Percentiles rank a stretch among this genome's conserved stretches.
Evolutionary conservation across 2,797 vertebrate genomes (phyloP).

Genomic region (Xenops minutus): DNA sequence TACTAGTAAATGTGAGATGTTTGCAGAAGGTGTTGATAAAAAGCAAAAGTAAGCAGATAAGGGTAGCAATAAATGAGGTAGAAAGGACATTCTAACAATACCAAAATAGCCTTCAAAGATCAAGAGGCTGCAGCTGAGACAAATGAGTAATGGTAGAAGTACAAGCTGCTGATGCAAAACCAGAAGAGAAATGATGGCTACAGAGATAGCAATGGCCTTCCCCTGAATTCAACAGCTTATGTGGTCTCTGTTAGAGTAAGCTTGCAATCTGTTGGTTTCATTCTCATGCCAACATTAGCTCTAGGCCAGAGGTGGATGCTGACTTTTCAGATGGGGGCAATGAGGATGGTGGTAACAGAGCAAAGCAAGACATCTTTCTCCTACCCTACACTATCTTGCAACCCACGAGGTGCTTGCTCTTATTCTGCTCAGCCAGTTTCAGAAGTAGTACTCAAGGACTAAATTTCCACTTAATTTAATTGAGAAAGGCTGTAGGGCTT

Average conservation of each 20-base stretch:
- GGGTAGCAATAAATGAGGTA: background rate
- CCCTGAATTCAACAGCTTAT: background rate
- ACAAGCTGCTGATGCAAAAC: background rate
- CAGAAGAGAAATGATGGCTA: background rate
- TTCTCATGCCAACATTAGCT: background rate
- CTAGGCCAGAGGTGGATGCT: background rate
- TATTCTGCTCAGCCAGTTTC: background rate
- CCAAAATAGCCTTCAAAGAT: slow-evolving; percentile 7
- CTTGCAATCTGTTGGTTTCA: background rate
- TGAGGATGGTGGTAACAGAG: background rate
- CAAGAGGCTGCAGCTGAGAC: background rate
- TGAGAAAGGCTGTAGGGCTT: slow-evolving; percentile 30
- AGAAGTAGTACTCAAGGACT: slow-evolving; percentile 7
- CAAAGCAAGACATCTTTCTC: background rate
- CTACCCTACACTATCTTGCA: background rate
- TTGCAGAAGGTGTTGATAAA: background rate
- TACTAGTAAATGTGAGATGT: background rate
- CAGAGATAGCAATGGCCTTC: background rate
- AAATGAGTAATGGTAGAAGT: background rate
- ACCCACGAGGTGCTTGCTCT: background rate
- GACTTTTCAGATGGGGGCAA: background rate
- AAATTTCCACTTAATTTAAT: slow-evolving; percentile 29
- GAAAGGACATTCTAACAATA: background rate
- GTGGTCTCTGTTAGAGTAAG: background rate
- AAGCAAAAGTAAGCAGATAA: background rate